Base-by-base conservation (phyloP, 2,113 vertebrate genomes). In the Nansenia antarctica region DNA sequence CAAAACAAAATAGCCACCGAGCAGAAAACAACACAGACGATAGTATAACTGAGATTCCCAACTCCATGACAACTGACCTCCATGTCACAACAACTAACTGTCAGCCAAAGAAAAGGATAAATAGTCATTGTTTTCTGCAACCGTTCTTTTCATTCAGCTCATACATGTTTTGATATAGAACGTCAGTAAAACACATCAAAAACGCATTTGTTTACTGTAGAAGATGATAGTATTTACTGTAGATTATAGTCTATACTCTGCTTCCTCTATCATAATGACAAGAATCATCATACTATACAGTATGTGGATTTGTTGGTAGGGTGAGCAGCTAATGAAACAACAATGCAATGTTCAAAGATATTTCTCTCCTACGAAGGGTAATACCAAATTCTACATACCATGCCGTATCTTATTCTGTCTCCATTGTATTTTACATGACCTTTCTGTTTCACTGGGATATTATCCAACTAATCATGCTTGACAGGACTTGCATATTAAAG, bases 1-100 rank as follows among this genome's bases (percentile, higher is more conserved):
- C 77, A 86, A 89, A 92, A 88, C 85, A 92, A 90, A 91, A 89
- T 79, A 88, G 76, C 69, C 79, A 75, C 83, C 82, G 83, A 78
- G 80, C 84, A 79, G 69, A 91, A 90, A 83, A 92, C 90, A 94
- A 89, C 62, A 79, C 9, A 45, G 79, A 75, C 73, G 8, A 35
- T 60, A 31, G 0, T 3, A 20, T 14, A 32, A 18, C 7, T 9
- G n/a, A 60, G 1, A 18, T 12, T 6, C 31, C 20, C 1, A 34
- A n/a, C 31, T 24, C 30, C 7, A 6, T 8, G n/a, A 27, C 32
- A 11, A 12, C 15, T 35, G 58, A 35, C 58, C 58, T 60, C 20
- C 58, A 35, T 60, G 31, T 60, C 58, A n/a, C 31, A 20, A 35
- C 30, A 20, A 26, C 52, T 24, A 53, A 53, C 7, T n/a, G 6